Conservation (phyloP, 2,888 invertebrate genomes). For the Margaritifera margaritifera region DNA sequence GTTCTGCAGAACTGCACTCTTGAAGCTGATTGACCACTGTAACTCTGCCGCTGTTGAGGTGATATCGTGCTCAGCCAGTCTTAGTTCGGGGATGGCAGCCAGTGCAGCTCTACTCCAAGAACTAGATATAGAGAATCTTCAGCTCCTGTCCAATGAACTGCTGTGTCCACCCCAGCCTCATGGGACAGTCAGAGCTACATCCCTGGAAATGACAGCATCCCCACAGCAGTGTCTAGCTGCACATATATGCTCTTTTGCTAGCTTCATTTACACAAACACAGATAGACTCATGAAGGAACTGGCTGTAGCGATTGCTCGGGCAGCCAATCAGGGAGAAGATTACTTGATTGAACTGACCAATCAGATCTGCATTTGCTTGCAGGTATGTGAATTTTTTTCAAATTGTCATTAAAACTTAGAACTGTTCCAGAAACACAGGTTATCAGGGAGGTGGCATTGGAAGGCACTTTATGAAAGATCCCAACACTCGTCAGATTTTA, state of each 20-base stretch:
- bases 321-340: constrained; percentile 71
- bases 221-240: constrained; percentile 59
- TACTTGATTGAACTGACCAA: constrained; percentile 70
- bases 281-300: constrained; percentile 65
- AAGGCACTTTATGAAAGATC: no score
- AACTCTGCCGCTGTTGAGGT: constrained; percentile 68
- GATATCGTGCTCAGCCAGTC: constrained; percentile 51
- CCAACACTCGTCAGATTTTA: no score
- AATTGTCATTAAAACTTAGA: background rate
- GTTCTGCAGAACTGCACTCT: constrained; percentile 68
- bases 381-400: constrained; percentile 48
- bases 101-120: constrained; percentile 68
- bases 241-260: constrained; percentile 58
- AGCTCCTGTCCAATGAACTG: constrained; percentile 69
- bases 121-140: constrained; percentile 72
- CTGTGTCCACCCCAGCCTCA: constrained; percentile 62
- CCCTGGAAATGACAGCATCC: constrained; percentile 51
- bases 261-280: constrained; percentile 65
- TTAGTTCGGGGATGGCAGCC: constrained; percentile 65
- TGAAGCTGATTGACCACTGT: constrained; percentile 68
- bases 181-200: constrained; percentile 58
- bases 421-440: no score
- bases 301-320: constrained; percentile 67
- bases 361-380: constrained; percentile 70
- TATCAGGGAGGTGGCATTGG: no score